These are phyloP conservation scores for Gnathonemus echidnorhynchus DNA, from an alignment of 2,113 vertebrate species.

Conservation along the genomic window DNA sequence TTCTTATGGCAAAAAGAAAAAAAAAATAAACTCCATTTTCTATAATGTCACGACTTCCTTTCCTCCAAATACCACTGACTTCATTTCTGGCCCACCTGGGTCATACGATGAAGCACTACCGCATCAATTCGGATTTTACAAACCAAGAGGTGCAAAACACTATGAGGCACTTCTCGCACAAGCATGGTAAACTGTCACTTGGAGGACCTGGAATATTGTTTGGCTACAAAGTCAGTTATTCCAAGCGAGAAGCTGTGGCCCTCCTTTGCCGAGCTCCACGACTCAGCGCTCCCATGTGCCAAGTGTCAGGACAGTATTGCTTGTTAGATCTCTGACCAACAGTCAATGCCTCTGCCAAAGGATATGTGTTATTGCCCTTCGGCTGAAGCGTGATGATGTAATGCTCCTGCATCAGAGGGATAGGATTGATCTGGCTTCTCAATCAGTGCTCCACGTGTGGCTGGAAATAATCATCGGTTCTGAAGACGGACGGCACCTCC, in stretches of 20 bases:
- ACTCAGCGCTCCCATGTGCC: not conserved
- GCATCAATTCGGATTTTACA: not conserved
- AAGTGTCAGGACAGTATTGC: conserved; percentile 18
- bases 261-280: not conserved
- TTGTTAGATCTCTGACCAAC: conserved; percentile 6
- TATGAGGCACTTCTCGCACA: conserved; percentile 15
- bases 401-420: not conserved
- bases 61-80: not conserved
- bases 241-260: not conserved
- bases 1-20: not conserved
- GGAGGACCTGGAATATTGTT: not conserved
- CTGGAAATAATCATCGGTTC: conserved; percentile 83
- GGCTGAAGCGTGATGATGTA: not conserved
- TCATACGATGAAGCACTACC: not conserved
- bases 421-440: not conserved
- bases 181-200: not conserved
- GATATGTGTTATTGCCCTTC: conserved; percentile 7
- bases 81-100: not conserved
- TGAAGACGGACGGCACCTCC: conserved; percentile 77
- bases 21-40: not conserved
- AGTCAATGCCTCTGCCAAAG: conserved; percentile 4
- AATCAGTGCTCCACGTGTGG: conserved; percentile 56
- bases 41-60: not conserved
- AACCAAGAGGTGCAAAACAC: not conserved
- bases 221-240: conserved; percentile 2